Conservation (phyloP, 2,113 vertebrate genomes). For the Lepus europaeus region DNA sequence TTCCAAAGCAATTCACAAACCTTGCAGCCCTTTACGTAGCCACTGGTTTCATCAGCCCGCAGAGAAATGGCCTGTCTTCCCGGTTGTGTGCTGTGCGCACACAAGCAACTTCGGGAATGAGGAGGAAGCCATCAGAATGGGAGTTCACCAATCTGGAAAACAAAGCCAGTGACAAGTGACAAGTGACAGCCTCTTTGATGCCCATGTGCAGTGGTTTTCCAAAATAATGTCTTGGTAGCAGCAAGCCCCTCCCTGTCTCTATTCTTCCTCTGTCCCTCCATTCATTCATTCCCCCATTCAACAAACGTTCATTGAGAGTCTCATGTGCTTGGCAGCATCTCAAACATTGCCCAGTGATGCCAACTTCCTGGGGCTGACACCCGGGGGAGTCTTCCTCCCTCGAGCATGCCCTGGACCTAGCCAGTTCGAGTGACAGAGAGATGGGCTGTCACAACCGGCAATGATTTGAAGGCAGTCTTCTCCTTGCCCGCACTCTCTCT, state of each 20-base stretch:
- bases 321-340: not conserved
- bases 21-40: not conserved
- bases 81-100: not conserved
- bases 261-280: not conserved
- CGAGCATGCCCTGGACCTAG: not conserved
- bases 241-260: not conserved
- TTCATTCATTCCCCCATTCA: not conserved
- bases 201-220: not conserved
- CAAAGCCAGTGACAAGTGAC: not conserved
- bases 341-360: not conserved
- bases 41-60: conserved; percentile 1
- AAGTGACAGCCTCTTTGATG: not conserved
- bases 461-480: not conserved
- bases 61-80: not conserved
- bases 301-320: not conserved
- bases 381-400: not conserved
- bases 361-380: not conserved
- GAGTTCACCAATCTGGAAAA: not conserved
- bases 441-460: not conserved
- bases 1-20: conserved; percentile 62
- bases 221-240: not conserved
- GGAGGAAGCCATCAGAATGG: not conserved
- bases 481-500: not conserved
- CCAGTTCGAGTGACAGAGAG: not conserved
- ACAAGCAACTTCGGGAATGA: not conserved